Base-by-base conservation (phyloP, 2,888 invertebrate genomes). In the Boloria euphrosyne region DNA sequence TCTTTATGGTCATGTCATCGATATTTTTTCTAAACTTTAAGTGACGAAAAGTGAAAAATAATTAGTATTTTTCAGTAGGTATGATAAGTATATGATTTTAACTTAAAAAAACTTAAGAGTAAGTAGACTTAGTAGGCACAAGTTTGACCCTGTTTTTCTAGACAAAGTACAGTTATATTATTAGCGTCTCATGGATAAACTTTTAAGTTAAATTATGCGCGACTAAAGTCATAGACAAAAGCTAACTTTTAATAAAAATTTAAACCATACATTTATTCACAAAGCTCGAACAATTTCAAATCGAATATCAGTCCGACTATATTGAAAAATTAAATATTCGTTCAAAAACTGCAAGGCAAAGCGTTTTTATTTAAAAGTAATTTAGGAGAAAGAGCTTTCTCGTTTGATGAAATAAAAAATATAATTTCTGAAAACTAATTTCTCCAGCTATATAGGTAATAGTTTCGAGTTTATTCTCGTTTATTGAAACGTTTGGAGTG, bases 271-370 rank as follows among this genome's bases (percentile, higher is more conserved):
- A 57, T 38, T 51, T 64, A 51, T 50, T 46, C 27, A 31, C 44
- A 14, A 52, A 64, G 44, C 18, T 47, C 13, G 17, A 58, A 58
- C 51, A 64, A 58, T 58, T 64, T 52, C 17, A 50, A 64, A 64
- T 58, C 51, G 58, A 64, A 64, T 58, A 57, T 50, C 44, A 27
- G 44, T 51, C 50, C 44, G 64, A 58, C 57, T 51, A 64, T 64
- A 64, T 64, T 64, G 57, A 57, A 64, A 64, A 64, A 64, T 64
- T 57, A 64, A 64, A 64, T 51, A 44, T 58, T 58, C 64, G 64
- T 51, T 64, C 51, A 58, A 64, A 63, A 64, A 58, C 53, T 64
- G 57, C 64, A 58, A 52, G 44, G 58, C 64, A 51, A 59, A 59
- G 59, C 49, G 50, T 64, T 51, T 64, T 58, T 57, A 58, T 64